phyloP scores from a whole-genome alignment of 1,140 invertebrate species.

The Dendrolimus punctatus region DNA sequence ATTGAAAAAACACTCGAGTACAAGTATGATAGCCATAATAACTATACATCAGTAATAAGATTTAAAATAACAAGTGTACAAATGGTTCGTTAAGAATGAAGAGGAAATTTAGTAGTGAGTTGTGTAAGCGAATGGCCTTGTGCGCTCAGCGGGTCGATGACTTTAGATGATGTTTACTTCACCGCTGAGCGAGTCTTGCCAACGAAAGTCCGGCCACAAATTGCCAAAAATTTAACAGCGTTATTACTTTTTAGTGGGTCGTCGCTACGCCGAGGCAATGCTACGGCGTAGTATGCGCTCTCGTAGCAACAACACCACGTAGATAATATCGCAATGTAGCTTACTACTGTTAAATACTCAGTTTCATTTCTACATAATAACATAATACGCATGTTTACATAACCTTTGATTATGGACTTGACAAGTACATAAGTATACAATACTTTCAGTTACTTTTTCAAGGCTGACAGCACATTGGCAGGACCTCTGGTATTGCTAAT shows the following conservation, averaged over 20 bases:
- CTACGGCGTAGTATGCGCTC: not conserved
- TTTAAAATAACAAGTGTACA: not conserved
- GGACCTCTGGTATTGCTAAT: too few species aligned
- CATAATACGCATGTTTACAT: too few species aligned
- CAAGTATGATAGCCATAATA: too few species aligned
- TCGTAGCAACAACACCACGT: not conserved
- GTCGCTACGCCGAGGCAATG: not conserved
- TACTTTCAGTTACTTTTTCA: too few species aligned
- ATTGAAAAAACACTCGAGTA: too few species aligned
- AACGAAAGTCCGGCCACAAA: constrained; percentile 35
- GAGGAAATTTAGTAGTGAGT: constrained; percentile 37
- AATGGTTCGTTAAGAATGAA: constrained; percentile 20
- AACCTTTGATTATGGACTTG: too few species aligned
- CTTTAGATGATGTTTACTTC: constrained; percentile 57
- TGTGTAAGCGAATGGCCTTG: constrained; percentile 62
- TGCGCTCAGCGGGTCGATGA: constrained; percentile 47
- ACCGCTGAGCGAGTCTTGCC: constrained; percentile 45
- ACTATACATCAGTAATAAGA: too few species aligned
- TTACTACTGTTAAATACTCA: too few species aligned
- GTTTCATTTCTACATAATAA: too few species aligned
- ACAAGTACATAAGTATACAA: too few species aligned
- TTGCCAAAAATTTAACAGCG: constrained; percentile 7
- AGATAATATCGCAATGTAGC: too few species aligned
- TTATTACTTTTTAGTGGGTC: not conserved
- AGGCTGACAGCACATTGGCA: too few species aligned